Base-by-base conservation (phyloP, 1,140 invertebrate genomes). In the Batillaria attramentaria region DNA sequence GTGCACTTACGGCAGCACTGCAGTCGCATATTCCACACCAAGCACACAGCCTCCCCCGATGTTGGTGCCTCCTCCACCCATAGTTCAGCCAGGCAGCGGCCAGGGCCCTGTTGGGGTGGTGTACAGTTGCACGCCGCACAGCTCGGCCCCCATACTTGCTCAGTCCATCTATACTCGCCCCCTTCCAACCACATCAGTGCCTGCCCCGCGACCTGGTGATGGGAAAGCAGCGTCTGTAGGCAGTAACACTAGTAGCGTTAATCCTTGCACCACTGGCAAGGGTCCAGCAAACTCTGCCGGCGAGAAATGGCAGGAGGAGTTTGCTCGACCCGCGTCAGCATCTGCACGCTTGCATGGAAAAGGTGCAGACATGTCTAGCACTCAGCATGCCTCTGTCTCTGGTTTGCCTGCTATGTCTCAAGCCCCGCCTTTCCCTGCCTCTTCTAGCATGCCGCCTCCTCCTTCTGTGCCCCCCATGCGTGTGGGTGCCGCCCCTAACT, bases 61-160 rank as follows among this genome's bases (percentile, higher is more conserved):
- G 24, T 18, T 46, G 16, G 73, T 77, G 39, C 70, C 72, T 18
- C 79, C 79, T 42, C 82, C 79, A 24, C 68, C 79, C 18, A 68
- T 46, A 24, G 54, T 77, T 1, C 77, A 28, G 37, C 16, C 42
- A 4, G 41, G 42, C 18, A 57, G 50, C 16, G 72, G 42, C 1
- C 50, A 33, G 24, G 6, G 54, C 24, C 73, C 54, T 8, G 35
- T 75, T 13, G 57, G n/a, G 31, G 37, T 75, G 35, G 73, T 75
- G 33, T 62, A 75, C 54, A 75, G 2, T n/a, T 62, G 35, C 39
- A 33, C 57, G 31, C 54, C 68, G 13, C 62, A 50, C 35, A 33
- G 54, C n/a, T 35, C n/a, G n/a, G 20, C 76, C 42, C 33, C 76
- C 28, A 31, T 54, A 18, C 46, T 41, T n/a, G 62, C 76, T 37